phyloP scores from a whole-genome alignment of 2,797 vertebrate species.

The Odontamblyopus lacepedii region DNA sequence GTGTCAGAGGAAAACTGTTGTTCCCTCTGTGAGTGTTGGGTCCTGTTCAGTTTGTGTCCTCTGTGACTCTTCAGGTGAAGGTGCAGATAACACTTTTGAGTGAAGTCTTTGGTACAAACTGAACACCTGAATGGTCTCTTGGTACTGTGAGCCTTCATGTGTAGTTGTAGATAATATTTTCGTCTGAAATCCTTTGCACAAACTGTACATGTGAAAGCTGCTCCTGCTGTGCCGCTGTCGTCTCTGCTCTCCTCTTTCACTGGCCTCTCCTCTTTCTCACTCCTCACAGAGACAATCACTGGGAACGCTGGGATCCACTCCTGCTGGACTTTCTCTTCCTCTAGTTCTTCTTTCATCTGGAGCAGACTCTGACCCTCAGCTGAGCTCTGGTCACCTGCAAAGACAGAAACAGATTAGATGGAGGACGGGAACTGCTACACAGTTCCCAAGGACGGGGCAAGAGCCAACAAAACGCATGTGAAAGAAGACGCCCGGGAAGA shows the following conservation, averaged over 20 bases:
- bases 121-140: neutral
- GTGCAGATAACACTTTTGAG: neutral
- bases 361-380: neutral
- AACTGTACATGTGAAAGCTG: neutral
- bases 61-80: neutral
- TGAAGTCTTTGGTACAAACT: neutral
- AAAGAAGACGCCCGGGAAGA: too few relatives aligned
- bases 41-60: neutral
- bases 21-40: neutral
- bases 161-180: neutral
- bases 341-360: conserved; percentile 1
- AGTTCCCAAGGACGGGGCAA: too few relatives aligned
- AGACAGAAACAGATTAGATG: neutral
- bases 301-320: neutral
- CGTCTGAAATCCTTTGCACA: neutral
- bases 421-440: too few relatives aligned
- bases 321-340: neutral
- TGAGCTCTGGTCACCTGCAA: neutral
- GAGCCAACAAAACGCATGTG: too few relatives aligned
- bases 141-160: neutral
- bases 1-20: neutral
- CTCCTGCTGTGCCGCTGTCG: too few relatives aligned
- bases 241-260: neutral
- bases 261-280: neutral
- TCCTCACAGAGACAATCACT: neutral